phyloP scores from a whole-genome alignment of 2,113 vertebrate genomes.

The Agelaius tricolor region DNA sequence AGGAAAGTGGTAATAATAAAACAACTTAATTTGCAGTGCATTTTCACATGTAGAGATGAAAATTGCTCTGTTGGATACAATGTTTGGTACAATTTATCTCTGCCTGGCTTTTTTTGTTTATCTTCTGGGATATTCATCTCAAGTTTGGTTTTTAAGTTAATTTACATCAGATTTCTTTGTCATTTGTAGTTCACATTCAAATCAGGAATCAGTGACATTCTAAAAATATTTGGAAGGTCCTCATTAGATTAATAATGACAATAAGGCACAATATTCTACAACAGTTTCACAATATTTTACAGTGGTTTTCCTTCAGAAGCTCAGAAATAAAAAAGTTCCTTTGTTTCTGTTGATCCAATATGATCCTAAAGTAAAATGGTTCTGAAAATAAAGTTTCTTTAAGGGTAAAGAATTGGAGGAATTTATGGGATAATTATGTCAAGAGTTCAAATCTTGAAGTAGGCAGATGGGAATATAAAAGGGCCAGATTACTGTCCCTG shows the following conservation, averaged over 20 bases:
- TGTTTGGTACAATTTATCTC: background rate
- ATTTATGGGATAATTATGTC: background rate
- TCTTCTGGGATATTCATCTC: background rate
- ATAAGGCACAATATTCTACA: background rate
- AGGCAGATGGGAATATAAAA: background rate
- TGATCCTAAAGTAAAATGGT: background rate
- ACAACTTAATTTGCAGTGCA: background rate
- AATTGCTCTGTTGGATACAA: background rate
- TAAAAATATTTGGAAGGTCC: background rate
- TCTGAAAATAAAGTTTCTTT: background rate
- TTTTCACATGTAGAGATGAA: background rate
- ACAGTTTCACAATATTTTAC: background rate
- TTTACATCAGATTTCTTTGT: background rate
- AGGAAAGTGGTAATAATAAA: background rate
- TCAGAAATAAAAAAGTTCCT: background rate
- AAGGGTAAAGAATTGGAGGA: background rate
- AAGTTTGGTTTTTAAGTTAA: background rate
- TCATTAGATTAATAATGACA: background rate
- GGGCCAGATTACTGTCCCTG: rapidly evolving
- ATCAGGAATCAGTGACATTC: background rate
- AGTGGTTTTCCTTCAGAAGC: background rate
- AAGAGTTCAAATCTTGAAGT: background rate
- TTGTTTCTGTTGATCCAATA: background rate
- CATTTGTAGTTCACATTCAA: background rate
- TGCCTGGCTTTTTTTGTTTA: background rate